A percentile compares a stretch with the other conserved stretches of the same genome.
Evolutionary conservation across 2,888 invertebrate genomes (phyloP).

Genomic region (Ectropis crepuscularia): DNA sequence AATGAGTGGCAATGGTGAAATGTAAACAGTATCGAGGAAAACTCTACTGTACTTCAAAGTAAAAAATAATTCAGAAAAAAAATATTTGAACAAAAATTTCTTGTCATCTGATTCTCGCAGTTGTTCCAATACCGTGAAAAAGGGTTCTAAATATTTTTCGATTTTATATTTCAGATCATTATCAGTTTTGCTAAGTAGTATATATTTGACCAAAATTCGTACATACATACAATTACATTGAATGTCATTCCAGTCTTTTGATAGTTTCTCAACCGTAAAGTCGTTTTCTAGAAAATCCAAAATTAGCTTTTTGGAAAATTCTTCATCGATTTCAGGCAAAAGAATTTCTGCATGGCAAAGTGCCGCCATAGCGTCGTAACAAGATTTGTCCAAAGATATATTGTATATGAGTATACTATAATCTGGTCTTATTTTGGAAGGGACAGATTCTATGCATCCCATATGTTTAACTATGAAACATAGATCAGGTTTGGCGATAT

Average conservation of each 20-base stretch:
- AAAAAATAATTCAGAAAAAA: constrained; percentile 45
- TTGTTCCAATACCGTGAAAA: constrained; percentile 48
- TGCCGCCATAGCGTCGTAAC: constrained; percentile 38
- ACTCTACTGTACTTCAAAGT: constrained; percentile 53
- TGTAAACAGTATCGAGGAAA: constrained; percentile 50
- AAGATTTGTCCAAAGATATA: constrained; percentile 39
- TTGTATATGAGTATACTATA: constrained; percentile 54
- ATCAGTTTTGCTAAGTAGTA: constrained; percentile 51
- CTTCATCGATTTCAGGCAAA: constrained; percentile 46
- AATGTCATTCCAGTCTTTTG: background rate
- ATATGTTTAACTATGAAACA: constrained; percentile 18
- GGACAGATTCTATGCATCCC: constrained; percentile 34
- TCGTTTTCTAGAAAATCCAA: constrained; percentile 42
- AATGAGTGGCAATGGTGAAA: constrained; percentile 52
- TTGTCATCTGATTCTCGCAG: constrained; percentile 5
- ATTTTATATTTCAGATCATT: constrained; percentile 46
- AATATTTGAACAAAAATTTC: constrained; percentile 5
- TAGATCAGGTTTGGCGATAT: constrained; percentile 40
- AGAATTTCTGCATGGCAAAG: constrained; percentile 48
- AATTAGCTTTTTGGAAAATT: constrained; percentile 45
- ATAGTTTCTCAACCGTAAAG: constrained; percentile 37
- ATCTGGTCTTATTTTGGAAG: constrained; percentile 51
- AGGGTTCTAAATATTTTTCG: constrained; percentile 45
- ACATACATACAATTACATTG: constrained; percentile 39
- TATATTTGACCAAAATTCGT: constrained; percentile 54